Conservation (phyloP, 2,888 invertebrate genomes). For the Conistra vaccinii region DNA sequence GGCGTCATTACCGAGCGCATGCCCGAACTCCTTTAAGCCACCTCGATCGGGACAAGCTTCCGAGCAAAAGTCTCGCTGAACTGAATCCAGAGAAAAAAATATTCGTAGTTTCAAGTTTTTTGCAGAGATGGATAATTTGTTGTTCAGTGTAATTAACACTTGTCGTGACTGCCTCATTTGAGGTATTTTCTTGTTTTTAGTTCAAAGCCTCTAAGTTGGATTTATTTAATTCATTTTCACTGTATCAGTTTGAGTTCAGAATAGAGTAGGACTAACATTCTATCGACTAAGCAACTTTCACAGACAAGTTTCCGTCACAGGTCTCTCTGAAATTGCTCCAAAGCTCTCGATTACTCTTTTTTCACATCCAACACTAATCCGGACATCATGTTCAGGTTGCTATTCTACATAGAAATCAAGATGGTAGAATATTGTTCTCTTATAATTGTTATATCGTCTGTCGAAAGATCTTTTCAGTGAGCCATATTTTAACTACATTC, state of each 20-base stretch:
- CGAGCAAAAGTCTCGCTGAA: conserved; percentile 29
- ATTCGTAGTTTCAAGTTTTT: background rate
- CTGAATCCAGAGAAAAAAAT: conserved; percentile 28
- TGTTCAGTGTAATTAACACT: conserved; percentile 33
- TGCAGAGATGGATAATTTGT: conserved; percentile 15
- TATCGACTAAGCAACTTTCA: background rate
- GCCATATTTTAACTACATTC: background rate
- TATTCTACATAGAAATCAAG: background rate
- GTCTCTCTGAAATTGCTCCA: too few species aligned
- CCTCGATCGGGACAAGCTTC: conserved; percentile 23
- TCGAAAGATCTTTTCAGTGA: background rate
- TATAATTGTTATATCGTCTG: too few species aligned
- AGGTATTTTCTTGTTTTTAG: background rate
- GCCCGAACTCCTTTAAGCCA: conserved; percentile 30
- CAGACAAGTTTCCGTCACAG: too few species aligned
- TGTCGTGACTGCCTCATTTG: conserved; percentile 9
- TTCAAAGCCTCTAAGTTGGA: background rate
- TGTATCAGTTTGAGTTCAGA: background rate
- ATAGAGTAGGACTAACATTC: background rate
- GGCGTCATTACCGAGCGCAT: conserved; percentile 50
- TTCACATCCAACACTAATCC: background rate
- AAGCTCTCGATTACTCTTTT: background rate
- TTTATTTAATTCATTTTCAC: background rate
- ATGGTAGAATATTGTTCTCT: background rate
- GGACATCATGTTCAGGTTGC: background rate